Percentiles rank a stretch among this genome's conserved stretches.
These are phyloP conservation scores for Argopecten irradians DNA, from an alignment of 1,140 invertebrate species.

Conservation along the genomic window DNA sequence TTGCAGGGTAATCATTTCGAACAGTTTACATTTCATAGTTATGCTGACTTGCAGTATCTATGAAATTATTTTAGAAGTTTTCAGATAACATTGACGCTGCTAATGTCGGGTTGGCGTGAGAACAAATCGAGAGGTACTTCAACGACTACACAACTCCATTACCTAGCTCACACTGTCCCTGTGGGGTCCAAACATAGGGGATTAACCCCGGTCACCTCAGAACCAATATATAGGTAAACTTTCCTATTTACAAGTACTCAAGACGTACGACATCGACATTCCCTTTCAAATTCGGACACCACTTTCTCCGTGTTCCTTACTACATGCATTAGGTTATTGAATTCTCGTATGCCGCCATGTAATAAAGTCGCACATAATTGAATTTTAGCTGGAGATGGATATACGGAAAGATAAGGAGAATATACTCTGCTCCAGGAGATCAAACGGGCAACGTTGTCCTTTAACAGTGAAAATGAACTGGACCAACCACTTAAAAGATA, in stretches of 20 bases:
- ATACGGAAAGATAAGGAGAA: background rate
- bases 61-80: background rate
- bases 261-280: background rate
- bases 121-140: background rate
- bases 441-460: background rate
- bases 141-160: background rate
- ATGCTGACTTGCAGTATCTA: background rate
- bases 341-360: background rate
- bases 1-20: no score
- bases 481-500: background rate
- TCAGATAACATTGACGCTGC: background rate
- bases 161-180: background rate
- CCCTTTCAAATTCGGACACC: background rate
- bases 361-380: background rate
- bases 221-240: conserved; percentile 7
- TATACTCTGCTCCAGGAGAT: background rate
- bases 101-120: conserved; percentile 10
- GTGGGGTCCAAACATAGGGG: background rate
- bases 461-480: background rate
- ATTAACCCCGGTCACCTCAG: background rate
- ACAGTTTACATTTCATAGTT: no score
- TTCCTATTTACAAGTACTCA: background rate
- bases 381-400: background rate
- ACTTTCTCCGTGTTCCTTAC: background rate
- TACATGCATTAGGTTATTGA: background rate